Evolutionary conservation across 2,113 vertebrate species (phyloP).

Genomic region (Actinemys pallida): DNA sequence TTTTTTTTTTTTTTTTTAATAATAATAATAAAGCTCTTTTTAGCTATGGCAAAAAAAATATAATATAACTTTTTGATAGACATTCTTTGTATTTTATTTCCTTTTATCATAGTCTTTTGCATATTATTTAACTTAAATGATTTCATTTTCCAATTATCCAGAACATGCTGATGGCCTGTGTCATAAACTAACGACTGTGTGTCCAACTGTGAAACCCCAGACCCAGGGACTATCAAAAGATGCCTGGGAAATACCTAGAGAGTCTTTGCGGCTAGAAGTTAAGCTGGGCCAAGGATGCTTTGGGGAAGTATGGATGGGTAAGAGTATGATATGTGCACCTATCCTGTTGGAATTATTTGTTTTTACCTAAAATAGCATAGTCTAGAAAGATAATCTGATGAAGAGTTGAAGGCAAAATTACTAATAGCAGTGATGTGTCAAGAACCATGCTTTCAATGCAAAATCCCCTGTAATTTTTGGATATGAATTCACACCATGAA

Average conservation of each 20-base stretch:
- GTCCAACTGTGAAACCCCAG: conserved; percentile 98
- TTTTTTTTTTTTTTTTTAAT: not conserved
- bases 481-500: not conserved
- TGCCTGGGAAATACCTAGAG: conserved; percentile 98
- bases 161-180: conserved; percentile 97
- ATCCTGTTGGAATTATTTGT: not conserved
- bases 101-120: not conserved
- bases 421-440: not conserved
- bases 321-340: conserved; percentile 65
- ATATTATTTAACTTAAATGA: not conserved
- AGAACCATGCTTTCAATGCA: not conserved
- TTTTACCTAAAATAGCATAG: not conserved
- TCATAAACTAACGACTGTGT: conserved; percentile 95
- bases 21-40: not conserved
- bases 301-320: conserved; percentile 99
- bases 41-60: not conserved
- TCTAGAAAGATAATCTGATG: not conserved
- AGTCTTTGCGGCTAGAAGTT: conserved; percentile 94
- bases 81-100: not conserved
- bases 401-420: not conserved
- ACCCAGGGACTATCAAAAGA: conserved; percentile 98
- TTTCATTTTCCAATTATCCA: conserved; percentile 71
- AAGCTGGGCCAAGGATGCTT: conserved; percentile 99
- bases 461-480: not conserved
- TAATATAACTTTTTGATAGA: not conserved